Evolutionary conservation across 2,888 invertebrate species (phyloP).

Genomic region (Acanthosepion esculentum): DNA sequence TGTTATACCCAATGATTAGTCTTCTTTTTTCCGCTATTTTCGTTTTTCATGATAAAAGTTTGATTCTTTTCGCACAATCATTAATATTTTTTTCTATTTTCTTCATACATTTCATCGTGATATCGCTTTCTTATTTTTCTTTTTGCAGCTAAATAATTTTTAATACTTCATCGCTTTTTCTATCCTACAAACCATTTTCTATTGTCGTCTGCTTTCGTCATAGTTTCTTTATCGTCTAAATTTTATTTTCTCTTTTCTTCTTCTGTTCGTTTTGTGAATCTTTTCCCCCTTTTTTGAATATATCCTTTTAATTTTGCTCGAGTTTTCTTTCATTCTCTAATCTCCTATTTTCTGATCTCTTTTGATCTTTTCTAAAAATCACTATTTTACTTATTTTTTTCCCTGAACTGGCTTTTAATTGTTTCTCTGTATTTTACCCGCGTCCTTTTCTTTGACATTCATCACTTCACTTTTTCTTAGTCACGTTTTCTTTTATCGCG

Average conservation of each 20-base stretch:
- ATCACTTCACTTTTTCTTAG: too few species aligned
- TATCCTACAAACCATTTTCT: neutral
- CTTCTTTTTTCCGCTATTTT: neutral
- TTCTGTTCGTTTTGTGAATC: neutral
- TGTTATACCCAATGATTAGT: slow-evolving; percentile 1
- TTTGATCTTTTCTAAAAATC: too few species aligned
- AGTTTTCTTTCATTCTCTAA: too few species aligned
- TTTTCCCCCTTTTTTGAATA: neutral
- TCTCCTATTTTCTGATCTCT: too few species aligned
- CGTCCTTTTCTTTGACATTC: too few species aligned
- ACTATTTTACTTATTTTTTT: too few species aligned
- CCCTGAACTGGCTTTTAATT: too few species aligned
- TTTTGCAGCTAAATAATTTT: neutral
- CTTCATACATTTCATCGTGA: neutral
- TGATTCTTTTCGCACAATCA: neutral
- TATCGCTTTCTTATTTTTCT: neutral
- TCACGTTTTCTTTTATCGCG: too few species aligned
- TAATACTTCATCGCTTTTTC: neutral
- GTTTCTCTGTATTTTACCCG: too few species aligned
- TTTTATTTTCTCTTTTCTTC: neutral
- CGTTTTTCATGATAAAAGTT: neutral
- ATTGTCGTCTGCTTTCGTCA: neutral
- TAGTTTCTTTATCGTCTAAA: neutral
- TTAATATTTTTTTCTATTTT: neutral
- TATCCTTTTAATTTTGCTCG: too few species aligned